Evolutionary conservation across 2,888 invertebrate species (phyloP).

Genomic region (Acronicta alni): DNA sequence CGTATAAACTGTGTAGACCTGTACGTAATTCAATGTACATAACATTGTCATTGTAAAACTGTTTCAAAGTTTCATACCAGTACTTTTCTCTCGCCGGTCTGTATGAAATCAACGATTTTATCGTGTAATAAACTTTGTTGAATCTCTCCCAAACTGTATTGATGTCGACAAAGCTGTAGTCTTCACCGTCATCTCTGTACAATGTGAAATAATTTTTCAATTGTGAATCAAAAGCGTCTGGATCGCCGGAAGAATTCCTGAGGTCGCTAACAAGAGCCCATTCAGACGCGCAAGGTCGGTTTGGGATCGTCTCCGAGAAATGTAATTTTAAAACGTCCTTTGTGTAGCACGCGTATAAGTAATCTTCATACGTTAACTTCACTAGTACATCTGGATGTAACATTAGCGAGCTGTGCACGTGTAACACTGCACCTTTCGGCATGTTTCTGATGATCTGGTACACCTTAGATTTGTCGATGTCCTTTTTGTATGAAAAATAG

Average conservation of each 20-base stretch:
- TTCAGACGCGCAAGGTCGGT: conserved; percentile 70
- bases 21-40: conserved; percentile 92
- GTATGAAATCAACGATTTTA: conserved; percentile 89
- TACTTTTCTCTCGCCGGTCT: conserved; percentile 91
- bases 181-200: conserved; percentile 76
- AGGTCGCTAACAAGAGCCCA: conserved; percentile 87
- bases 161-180: conserved; percentile 78
- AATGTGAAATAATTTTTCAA: conserved; percentile 89
- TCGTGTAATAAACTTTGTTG: conserved; percentile 82
- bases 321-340: conserved; percentile 70
- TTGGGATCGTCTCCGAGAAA: conserved; percentile 73
- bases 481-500: conserved; percentile 89
- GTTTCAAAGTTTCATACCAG: conserved; percentile 89
- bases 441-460: conserved; percentile 91
- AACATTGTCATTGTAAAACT: conserved; percentile 91
- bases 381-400: conserved; percentile 90
- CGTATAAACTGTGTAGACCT: conserved; percentile 85
- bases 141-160: conserved; percentile 91
- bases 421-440: conserved; percentile 94
- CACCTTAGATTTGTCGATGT: conserved; percentile 90
- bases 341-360: conserved; percentile 89
- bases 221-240: conserved; percentile 83
- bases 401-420: conserved; percentile 91
- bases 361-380: conserved; percentile 90
- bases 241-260: conserved; percentile 79